Evolutionary conservation across 2,113 vertebrate species (phyloP).

Genomic region (Lampris incognitus): DNA sequence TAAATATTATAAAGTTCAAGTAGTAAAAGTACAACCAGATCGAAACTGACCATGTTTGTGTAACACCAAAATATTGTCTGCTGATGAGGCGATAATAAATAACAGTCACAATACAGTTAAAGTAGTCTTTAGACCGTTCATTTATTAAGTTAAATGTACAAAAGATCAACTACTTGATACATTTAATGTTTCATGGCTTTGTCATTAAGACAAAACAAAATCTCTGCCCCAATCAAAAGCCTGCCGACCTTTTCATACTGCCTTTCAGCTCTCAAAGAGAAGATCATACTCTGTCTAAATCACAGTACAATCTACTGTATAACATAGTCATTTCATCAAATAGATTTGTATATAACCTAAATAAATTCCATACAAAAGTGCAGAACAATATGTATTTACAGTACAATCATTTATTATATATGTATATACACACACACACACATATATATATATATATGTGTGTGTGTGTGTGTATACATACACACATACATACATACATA

Average conservation of each 20-base stretch:
- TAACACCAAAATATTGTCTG: not conserved
- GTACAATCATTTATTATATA: conserved; percentile 68
- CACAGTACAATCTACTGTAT: conserved; percentile 75
- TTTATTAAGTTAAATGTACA: conserved; percentile 87
- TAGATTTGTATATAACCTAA: conserved; percentile 77
- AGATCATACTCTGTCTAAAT: conserved; percentile 58
- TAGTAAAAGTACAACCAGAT: not conserved
- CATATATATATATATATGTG: no score
- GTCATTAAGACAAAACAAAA: conserved; percentile 77
- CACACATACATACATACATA: no score
- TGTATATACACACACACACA: not conserved
- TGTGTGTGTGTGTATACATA: no score
- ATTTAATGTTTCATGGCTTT: conserved; percentile 79
- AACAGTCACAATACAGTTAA: not conserved
- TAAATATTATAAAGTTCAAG: not conserved
- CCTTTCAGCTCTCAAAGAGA: conserved; percentile 59
- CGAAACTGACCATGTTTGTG: not conserved
- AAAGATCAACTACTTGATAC: conserved; percentile 78
- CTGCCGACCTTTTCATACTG: conserved; percentile 56
- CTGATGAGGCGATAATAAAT: not conserved
- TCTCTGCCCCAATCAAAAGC: conserved; percentile 77
- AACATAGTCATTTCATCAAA: conserved; percentile 63
- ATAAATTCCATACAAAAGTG: conserved; percentile 81
- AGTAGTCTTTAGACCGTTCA: conserved; percentile 67
- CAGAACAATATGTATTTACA: conserved; percentile 82